Base-by-base conservation (phyloP, 2,797 vertebrate species). In the Sebastes variabilis region DNA sequence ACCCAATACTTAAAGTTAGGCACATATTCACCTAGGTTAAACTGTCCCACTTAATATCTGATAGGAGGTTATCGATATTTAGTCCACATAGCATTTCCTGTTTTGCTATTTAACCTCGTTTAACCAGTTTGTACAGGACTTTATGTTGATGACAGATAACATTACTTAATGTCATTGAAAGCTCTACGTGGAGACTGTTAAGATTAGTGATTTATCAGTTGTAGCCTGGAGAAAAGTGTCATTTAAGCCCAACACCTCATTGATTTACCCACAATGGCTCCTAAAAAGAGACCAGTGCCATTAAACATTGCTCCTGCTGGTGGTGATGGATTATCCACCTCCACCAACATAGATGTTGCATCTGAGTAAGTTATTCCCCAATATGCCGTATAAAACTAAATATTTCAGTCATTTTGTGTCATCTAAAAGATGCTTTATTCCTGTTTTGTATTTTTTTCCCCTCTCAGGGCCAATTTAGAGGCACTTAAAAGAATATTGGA, bases 401-500 rank as follows among this genome's bases (percentile, higher is more conserved):
- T 16, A 6, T 49, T 2, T 30, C 8, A 29, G 34, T 11, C 7
- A n/a, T 62, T 61, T 61, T 79, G 3, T 56, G 14, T 29, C 14
- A 4, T 18, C 3, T 16, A 14, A 77, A 25, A 54, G 1, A 13
- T 16, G 4, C 1, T 18, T 18, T 75, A 27, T 34, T 76, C 7
- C 6, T 65, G n/a, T 29, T 42, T 4, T 36, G 2, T 24, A 8
- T 49, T 20, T 46, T 18, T 58, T 1, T 2, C 2, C 18, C 42
- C 36, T 55, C 78, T 64, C 13, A 97, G 96, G 82, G 96, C 97
- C 0, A 96, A 95, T 79, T 80, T 97, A 24, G 97, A 96, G 71
- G 95, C 97, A 46, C 94, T 97, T 8, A 96, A 97, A 90, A 97
- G 96, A 87, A 97, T 97, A 80, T 82, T 97, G 0, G 96, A 96